Conservation (phyloP, 2,888 invertebrate genomes). For the Lysandra bellargus region DNA sequence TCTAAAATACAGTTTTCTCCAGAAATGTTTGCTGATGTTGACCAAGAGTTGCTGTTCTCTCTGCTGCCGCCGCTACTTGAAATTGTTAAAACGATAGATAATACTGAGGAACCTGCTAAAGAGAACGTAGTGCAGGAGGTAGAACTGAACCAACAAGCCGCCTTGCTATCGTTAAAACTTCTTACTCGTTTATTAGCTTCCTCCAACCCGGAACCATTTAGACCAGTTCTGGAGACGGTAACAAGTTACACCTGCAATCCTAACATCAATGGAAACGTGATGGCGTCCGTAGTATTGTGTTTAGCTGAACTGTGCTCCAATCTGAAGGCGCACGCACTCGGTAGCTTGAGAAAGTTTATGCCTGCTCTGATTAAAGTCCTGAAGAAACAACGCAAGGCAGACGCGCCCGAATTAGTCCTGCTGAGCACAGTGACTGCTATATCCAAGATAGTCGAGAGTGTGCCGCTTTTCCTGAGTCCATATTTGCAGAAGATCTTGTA, state of each 20-base stretch:
- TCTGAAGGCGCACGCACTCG: conserved; percentile 87
- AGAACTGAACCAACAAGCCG: conserved; percentile 89
- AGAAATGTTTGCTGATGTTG: conserved; percentile 80
- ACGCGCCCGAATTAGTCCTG: conserved; percentile 82
- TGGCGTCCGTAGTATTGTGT: conserved; percentile 88
- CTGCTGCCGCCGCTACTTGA: conserved; percentile 82
- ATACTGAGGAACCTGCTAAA: conserved; percentile 54
- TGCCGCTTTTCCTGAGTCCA: conserved; percentile 92
- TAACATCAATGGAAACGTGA: conserved; percentile 80
- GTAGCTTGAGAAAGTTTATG: conserved; percentile 88
- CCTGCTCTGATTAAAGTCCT: conserved; percentile 85
- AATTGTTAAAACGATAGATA: conserved; percentile 79
- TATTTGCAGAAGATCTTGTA: conserved; percentile 87
- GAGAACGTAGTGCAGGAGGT: conserved; percentile 78
- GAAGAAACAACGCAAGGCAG: conserved; percentile 80
- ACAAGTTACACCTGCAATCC: conserved; percentile 81
- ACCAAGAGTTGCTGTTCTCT: conserved; percentile 74
- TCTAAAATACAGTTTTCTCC: conserved; percentile 86
- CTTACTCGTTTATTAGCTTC: conserved; percentile 87
- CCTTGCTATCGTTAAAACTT: conserved; percentile 90
- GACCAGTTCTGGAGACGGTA: conserved; percentile 84
- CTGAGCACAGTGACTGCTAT: conserved; percentile 88
- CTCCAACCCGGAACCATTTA: conserved; percentile 85
- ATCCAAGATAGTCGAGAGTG: conserved; percentile 89
- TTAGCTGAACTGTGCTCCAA: conserved; percentile 89